Conservation (phyloP, 2,797 vertebrate species). For the Pangasius sanitwongsei region DNA sequence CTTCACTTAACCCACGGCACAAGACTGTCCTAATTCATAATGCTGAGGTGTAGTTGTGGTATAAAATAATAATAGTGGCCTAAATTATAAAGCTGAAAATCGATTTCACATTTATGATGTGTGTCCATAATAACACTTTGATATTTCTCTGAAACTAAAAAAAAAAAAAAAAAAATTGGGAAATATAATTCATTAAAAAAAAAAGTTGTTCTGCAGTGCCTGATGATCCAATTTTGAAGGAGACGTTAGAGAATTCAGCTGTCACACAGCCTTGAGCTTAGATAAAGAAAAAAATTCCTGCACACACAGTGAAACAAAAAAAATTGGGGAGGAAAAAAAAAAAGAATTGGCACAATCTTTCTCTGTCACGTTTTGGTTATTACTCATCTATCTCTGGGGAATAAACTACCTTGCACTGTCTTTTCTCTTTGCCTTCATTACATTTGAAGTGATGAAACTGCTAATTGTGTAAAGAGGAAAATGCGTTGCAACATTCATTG, state of each 20-base stretch:
- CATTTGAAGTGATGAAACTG: constrained; percentile 10
- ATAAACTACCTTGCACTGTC: background rate
- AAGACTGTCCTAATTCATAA: background rate
- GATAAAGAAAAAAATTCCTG: background rate
- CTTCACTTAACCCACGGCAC: background rate
- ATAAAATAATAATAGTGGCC: background rate
- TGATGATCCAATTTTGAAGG: background rate
- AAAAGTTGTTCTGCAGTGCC: background rate
- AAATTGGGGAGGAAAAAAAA: background rate
- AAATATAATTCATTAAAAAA: too few species aligned
- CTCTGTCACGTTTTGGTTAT: background rate
- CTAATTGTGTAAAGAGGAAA: constrained; percentile 28
- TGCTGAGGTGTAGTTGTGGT: background rate
- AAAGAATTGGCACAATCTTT: background rate
- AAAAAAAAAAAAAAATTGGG: background rate
- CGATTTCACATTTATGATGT: background rate
- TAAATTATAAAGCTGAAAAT: background rate
- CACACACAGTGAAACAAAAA: background rate
- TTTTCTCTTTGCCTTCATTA: background rate
- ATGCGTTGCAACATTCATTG: background rate
- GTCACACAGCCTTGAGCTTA: background rate
- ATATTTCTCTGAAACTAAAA: background rate
- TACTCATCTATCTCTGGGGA: background rate
- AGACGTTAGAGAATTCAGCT: background rate
- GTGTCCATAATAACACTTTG: background rate